Conservation (phyloP, 1,140 invertebrate genomes). For the Trigoniulus corallinus region DNA sequence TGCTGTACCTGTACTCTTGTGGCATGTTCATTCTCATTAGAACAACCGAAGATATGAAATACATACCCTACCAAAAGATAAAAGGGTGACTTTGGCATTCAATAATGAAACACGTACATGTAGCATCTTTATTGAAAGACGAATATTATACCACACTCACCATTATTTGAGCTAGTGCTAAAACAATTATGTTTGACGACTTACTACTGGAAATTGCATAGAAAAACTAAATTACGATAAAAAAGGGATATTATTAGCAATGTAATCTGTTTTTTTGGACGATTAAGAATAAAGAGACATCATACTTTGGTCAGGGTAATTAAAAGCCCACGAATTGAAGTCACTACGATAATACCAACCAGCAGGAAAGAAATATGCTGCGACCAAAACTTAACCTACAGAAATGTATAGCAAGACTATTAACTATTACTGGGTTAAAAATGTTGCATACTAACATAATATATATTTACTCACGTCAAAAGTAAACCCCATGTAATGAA, state of each 20-base stretch:
- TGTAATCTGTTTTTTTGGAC: too few relatives aligned
- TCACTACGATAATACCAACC: slow-evolving; percentile 94
- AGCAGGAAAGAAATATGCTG: slow-evolving; percentile 96
- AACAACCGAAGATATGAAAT: slow-evolving; percentile 95
- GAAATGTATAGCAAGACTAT: neutral
- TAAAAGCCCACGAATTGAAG: slow-evolving; percentile 88
- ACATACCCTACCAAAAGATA: slow-evolving; percentile 82
- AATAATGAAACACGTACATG: slow-evolving; percentile 4
- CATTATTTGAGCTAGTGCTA: slow-evolving; percentile 96
- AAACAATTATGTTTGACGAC: slow-evolving; percentile 95
- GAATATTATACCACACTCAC: slow-evolving; percentile 32
- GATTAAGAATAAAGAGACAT: too few relatives aligned
- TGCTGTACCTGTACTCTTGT: slow-evolving; percentile 57
- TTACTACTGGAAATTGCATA: slow-evolving; percentile 99
- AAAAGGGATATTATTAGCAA: too few relatives aligned
- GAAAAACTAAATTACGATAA: slow-evolving; percentile 78
- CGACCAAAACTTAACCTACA: slow-evolving; percentile 76
- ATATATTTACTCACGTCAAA: slow-evolving; percentile 87
- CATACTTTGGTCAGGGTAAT: slow-evolving; percentile 91
- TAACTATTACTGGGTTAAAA: too few relatives aligned
- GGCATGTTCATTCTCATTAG: slow-evolving; percentile 99
- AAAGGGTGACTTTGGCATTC: too few relatives aligned
- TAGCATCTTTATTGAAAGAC: neutral
- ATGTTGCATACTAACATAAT: neutral
- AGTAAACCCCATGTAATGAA: slow-evolving; percentile 90